Conservation (phyloP, 2,888 invertebrate species). For the Rhabditoides inermis region DNA sequence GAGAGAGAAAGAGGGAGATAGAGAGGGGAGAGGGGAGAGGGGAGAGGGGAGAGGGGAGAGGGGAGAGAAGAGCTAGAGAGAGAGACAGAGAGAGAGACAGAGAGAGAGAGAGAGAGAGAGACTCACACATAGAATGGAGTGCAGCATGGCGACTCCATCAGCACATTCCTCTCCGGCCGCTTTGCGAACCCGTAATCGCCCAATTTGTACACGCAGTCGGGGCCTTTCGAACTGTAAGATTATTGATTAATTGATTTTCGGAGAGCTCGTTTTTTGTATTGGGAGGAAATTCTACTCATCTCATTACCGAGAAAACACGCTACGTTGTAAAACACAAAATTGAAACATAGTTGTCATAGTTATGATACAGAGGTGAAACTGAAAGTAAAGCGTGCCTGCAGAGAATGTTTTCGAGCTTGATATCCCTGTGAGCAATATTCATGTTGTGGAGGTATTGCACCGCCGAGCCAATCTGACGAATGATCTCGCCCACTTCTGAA, state of each 20-base stretch:
- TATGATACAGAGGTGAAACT: too few species aligned
- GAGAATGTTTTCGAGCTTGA: slow-evolving; percentile 72
- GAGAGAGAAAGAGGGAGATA: background rate
- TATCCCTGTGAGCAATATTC: slow-evolving; percentile 68
- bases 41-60: background rate
- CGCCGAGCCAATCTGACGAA: slow-evolving; percentile 90
- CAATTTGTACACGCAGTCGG: slow-evolving; percentile 79
- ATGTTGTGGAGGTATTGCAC: slow-evolving; percentile 84
- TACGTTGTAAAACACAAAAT: too few species aligned
- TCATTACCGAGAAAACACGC: too few species aligned
- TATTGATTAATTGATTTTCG: background rate
- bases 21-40: background rate
- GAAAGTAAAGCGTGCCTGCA: slow-evolving; percentile 62
- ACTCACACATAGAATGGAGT: slow-evolving; percentile 89
- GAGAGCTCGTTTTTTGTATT: background rate
- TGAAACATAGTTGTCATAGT: too few species aligned
- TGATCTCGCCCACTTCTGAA: slow-evolving; percentile 81
- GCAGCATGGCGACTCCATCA: slow-evolving; percentile 93
- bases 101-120: background rate
- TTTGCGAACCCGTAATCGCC: slow-evolving; percentile 99
- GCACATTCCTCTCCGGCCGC: slow-evolving; percentile 69
- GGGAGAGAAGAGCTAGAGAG: too few species aligned
- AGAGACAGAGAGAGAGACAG: background rate
- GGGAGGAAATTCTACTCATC: background rate
- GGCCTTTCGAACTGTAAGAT: slow-evolving; percentile 53